phyloP scores from a whole-genome alignment of 2,888 invertebrate species.

The Heteromyza rotundicornis region DNA sequence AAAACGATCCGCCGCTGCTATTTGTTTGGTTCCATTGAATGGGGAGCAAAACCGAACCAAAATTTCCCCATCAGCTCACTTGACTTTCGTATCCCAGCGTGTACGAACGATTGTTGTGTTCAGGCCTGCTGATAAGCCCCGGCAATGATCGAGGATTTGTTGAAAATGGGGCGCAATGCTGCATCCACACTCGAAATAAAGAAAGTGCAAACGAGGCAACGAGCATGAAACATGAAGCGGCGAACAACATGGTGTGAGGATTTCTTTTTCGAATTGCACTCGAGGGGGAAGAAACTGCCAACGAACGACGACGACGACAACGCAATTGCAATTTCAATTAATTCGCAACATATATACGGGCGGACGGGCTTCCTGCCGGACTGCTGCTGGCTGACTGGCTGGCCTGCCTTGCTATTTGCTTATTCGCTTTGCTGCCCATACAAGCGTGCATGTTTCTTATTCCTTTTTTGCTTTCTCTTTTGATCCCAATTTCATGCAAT shows the following conservation, averaged over 20 bases:
- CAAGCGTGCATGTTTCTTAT: conserved; percentile 13
- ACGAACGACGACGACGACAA: background rate
- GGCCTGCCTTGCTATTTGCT: conserved; percentile 8
- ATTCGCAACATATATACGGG: conserved; percentile 28
- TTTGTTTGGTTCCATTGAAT: too few relatives aligned
- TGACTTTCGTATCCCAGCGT: background rate
- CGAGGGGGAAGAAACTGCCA: background rate
- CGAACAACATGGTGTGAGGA: background rate
- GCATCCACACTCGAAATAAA: background rate
- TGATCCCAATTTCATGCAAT: conserved; percentile 39
- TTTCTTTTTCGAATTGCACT: too few relatives aligned
- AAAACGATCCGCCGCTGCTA: background rate
- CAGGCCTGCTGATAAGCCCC: background rate
- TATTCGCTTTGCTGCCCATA: conserved; percentile 2
- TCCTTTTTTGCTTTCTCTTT: conserved; percentile 46
- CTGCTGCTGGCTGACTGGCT: conserved; percentile 20
- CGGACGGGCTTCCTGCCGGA: conserved; percentile 28
- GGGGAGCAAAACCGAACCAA: background rate
- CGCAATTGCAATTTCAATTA: conserved; percentile 12
- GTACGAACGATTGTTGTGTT: background rate
- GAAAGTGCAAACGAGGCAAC: background rate
- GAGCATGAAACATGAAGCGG: background rate
- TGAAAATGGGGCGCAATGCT: background rate
- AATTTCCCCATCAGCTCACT: background rate
- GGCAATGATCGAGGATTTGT: background rate